These are phyloP conservation scores for Strigamia transsilvanica DNA, from an alignment of 2,888 invertebrate species.

Conservation along the genomic window DNA sequence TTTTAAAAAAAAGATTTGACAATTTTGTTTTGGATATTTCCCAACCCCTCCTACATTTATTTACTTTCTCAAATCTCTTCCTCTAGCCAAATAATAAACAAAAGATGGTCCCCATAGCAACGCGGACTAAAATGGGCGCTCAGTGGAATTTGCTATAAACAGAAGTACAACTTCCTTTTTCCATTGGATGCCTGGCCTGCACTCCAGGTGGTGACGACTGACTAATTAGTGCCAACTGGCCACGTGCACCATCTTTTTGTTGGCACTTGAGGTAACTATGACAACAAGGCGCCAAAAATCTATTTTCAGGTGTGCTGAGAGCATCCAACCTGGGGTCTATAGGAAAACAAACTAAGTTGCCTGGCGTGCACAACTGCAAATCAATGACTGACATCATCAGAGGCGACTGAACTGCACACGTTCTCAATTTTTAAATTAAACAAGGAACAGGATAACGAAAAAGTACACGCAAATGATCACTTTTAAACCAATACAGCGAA, in stretches of 20 bases:
- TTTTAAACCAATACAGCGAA: neutral
- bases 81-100: slow-evolving; percentile 41
- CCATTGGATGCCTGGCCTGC: slow-evolving; percentile 43
- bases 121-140: slow-evolving; percentile 37
- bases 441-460: neutral
- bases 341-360: slow-evolving; percentile 48
- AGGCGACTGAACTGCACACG: slow-evolving; percentile 42
- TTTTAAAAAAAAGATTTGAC: neutral
- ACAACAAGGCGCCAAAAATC: slow-evolving; percentile 47
- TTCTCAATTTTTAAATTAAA: slow-evolving; percentile 48
- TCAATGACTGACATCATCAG: slow-evolving; percentile 47
- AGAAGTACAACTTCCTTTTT: slow-evolving; percentile 48
- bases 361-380: slow-evolving; percentile 49
- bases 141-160: slow-evolving; percentile 49
- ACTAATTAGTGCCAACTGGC: slow-evolving; percentile 49
- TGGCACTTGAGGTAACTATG: slow-evolving; percentile 43
- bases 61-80: slow-evolving; percentile 31
- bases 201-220: slow-evolving; percentile 47
- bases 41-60: slow-evolving; percentile 7
- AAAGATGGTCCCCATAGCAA: slow-evolving; percentile 37
- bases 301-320: slow-evolving; percentile 42
- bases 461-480: neutral
- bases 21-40: neutral
- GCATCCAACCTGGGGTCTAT: slow-evolving; percentile 45
- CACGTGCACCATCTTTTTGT: slow-evolving; percentile 49